Conservation (phyloP, 1,140 invertebrate genomes). For the Capitella teleta region DNA sequence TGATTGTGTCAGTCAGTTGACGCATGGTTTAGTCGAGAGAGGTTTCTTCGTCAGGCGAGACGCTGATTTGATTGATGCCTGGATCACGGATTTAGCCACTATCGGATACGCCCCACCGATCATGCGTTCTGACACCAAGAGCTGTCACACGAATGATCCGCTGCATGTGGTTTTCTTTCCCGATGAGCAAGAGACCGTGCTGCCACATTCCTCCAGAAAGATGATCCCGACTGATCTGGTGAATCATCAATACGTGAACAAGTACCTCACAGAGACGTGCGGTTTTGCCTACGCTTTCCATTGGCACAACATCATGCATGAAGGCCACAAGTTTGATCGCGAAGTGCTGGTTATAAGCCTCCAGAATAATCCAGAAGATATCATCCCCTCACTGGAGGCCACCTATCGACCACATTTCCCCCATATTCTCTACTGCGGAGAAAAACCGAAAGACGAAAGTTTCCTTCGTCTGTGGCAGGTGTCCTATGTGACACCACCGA, state of each 20-base stretch:
- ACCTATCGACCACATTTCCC: constrained; percentile 1
- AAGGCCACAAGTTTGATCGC: background rate
- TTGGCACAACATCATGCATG: background rate
- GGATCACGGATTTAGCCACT: constrained; percentile 17
- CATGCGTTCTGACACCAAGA: background rate
- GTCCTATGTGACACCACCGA: background rate
- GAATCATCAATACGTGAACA: background rate
- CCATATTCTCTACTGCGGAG: constrained; percentile 11
- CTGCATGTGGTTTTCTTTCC: constrained; percentile 4
- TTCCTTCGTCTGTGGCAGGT: constrained; percentile 7
- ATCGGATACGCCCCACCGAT: constrained; percentile 12
- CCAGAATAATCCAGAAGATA: background rate
- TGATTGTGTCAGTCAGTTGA: constrained; percentile 15
- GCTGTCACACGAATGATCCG: background rate
- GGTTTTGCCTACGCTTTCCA: background rate
- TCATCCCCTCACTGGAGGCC: constrained; percentile 5
- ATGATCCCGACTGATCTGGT: background rate
- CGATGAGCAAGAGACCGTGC: constrained; percentile 6
- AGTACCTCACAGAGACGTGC: background rate
- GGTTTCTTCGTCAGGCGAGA: constrained; percentile 17
- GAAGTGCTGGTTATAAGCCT: constrained; percentile 2
- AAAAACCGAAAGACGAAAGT: background rate
- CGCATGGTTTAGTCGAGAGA: constrained; percentile 12
- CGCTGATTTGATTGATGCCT: constrained; percentile 13
- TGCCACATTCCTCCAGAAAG: background rate